A percentile compares a stretch with the other conserved stretches of the same genome.
These are phyloP conservation scores for Thomomys bottae DNA, from an alignment of 2,113 vertebrate species.

Conservation along the genomic window DNA sequence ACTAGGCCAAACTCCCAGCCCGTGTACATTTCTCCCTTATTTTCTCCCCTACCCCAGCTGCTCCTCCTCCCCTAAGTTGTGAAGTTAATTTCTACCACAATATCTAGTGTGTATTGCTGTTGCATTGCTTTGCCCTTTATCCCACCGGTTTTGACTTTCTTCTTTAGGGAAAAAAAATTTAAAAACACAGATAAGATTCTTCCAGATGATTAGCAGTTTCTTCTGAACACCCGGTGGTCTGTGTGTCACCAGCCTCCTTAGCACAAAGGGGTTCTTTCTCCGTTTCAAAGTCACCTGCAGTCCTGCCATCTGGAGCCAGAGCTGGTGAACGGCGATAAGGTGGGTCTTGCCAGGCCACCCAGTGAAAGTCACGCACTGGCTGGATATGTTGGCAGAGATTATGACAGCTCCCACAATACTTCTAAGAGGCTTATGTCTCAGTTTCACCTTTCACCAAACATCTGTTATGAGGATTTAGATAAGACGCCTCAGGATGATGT, in stretches of 20 bases:
- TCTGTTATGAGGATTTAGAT: constrained; percentile 58
- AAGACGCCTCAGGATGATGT: constrained; percentile 17
- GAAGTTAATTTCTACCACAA: no score
- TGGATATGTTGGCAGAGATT: constrained; percentile 48
- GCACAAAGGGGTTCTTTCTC: constrained; percentile 31
- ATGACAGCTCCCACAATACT: constrained; percentile 2
- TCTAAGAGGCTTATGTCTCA: constrained; percentile 54
- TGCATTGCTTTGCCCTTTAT: no score
- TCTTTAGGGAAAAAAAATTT: background rate
- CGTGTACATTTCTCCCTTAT: no score
- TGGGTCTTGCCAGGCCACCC: rapidly evolving
- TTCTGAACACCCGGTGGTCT: background rate
- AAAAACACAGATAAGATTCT: constrained; percentile 24
- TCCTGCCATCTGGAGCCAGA: background rate
- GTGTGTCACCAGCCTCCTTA: background rate
- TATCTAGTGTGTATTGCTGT: no score
- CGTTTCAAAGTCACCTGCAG: constrained; percentile 51
- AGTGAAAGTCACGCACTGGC: background rate
- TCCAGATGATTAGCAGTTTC: background rate
- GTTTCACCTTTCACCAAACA: constrained; percentile 37
- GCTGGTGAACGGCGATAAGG: constrained; percentile 59
- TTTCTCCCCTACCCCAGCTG: no score
- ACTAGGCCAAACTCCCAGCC: no score
- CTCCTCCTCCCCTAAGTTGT: no score
- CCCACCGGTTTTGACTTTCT: background rate